These are phyloP conservation scores for Engystomops pustulosus DNA, from an alignment of 2,113 vertebrate genomes.

Conservation along the genomic window DNA sequence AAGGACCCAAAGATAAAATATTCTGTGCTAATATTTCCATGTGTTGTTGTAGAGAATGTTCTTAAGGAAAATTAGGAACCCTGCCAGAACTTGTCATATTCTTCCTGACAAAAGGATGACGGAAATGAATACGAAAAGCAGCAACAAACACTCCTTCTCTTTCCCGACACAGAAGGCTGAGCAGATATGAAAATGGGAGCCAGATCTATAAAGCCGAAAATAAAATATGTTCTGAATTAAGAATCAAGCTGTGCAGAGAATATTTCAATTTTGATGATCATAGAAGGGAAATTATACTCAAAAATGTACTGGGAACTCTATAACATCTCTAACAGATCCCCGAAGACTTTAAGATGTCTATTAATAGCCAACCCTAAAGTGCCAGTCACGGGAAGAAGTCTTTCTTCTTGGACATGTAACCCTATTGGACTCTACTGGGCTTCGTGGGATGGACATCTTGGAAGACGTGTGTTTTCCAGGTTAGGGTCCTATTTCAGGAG, in stretches of 20 bases:
- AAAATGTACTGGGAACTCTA: neutral
- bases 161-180: neutral
- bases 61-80: neutral
- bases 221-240: neutral
- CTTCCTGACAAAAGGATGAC: neutral
- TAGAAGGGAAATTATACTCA: neutral
- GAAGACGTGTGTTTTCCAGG: too few relatives aligned
- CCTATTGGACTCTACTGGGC: too few relatives aligned
- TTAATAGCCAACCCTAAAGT: too few relatives aligned
- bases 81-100: neutral
- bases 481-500: too few relatives aligned
- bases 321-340: too few relatives aligned
- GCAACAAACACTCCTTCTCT: neutral
- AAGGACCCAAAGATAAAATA: neutral
- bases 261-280: neutral
- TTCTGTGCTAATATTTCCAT: neutral
- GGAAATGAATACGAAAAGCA: neutral
- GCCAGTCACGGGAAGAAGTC: too few relatives aligned
- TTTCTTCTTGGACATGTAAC: too few relatives aligned
- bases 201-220: neutral
- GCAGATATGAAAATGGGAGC: too few relatives aligned
- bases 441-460: too few relatives aligned
- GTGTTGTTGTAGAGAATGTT: neutral
- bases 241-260: neutral
- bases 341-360: too few relatives aligned